Evolutionary conservation across 2,797 vertebrate genomes (phyloP), one percentile per base, ranked within the genome.

Genomic region (Acanthiza pusilla): DNA sequence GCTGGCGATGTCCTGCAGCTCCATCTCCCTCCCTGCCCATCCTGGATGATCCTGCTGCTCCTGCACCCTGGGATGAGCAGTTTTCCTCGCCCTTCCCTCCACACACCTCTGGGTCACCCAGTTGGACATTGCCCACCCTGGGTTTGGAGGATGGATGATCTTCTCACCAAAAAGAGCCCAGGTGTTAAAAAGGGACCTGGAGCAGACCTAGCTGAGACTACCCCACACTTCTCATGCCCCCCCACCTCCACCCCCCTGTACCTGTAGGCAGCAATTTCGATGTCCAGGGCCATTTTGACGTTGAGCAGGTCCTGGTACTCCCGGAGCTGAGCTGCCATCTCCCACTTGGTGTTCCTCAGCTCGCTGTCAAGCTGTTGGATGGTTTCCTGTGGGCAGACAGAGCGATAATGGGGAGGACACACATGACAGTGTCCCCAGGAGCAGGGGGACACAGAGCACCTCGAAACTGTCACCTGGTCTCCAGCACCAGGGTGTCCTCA

Each of bases 241-340:
- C 26, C 47, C 34, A 18, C 42, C 38, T 38, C 13, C 40, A 42
- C 40, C 40, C 15, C 40, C 40, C 40, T 3, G 15, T 91, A 99
- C 99, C 99, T 99, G 70, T 99, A 99, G 47, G 99, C 99, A 45
- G 99, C 98, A 5, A 99, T 99, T 94, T 99, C 99, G 3, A 99
- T 99, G 95, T 99, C 99, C 83, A 99, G 97, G 61, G 99, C 99
- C 99, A 99, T 99, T 97, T 99, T 99, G 92, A 99, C 99, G 0
- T 99, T 99, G 94, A 99, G 98, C 93, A 99, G 98, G 57, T 99
- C 99, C 96, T 99, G 99, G 79, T 99, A 99, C 45, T 99, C 99
- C 32, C 98, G 98, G 67, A 99, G 98, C 97, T 99, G 99, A 54
- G 98, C 98, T 29, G 98, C 98, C 99, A 99, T 99, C 97, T 99